These are phyloP conservation scores for Macroteleia sp. DNA, from an alignment of 2,888 invertebrate genomes.

Conservation along the genomic window DNA sequence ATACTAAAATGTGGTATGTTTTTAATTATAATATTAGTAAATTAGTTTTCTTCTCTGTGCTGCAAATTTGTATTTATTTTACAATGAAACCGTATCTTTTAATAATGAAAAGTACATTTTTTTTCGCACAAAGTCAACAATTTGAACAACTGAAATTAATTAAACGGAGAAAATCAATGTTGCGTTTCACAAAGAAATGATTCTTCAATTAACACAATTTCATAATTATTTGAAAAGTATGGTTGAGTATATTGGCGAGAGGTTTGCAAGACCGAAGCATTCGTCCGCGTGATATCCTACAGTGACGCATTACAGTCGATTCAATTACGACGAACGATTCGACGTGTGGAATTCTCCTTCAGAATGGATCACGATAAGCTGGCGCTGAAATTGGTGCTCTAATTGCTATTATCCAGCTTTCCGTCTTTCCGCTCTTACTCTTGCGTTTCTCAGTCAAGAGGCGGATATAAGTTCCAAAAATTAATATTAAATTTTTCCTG, in stretches of 20 bases:
- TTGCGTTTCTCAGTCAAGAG: conserved; percentile 41
- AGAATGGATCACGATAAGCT: conserved; percentile 66
- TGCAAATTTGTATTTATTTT: too few species aligned
- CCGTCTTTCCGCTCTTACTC: conserved; percentile 59
- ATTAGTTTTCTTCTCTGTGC: too few species aligned
- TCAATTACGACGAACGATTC: conserved; percentile 75
- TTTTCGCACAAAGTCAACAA: conserved; percentile 21
- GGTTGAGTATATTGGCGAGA: too few species aligned
- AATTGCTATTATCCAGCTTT: conserved; percentile 70
- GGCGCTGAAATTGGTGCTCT: conserved; percentile 69
- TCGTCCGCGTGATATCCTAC: conserved; percentile 73
- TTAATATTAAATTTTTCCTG: conserved; percentile 16
- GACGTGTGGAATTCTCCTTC: conserved; percentile 65
- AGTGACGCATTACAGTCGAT: conserved; percentile 75
- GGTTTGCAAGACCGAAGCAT: conserved; percentile 64
- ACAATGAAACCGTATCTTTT: too few species aligned
- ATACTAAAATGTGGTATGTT: too few species aligned
- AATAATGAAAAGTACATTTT: too few species aligned
- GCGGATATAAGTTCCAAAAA: conserved; percentile 21
- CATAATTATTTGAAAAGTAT: conserved; percentile 57
- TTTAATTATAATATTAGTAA: too few species aligned
- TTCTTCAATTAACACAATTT: conserved; percentile 48
- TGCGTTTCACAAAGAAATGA: conserved; percentile 20
- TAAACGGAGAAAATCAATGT: conserved; percentile 35
- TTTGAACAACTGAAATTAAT: conserved; percentile 43